These are phyloP conservation scores for Silurus lanzhouensis DNA, from an alignment of 2,797 vertebrate species.

Conservation along the genomic window DNA sequence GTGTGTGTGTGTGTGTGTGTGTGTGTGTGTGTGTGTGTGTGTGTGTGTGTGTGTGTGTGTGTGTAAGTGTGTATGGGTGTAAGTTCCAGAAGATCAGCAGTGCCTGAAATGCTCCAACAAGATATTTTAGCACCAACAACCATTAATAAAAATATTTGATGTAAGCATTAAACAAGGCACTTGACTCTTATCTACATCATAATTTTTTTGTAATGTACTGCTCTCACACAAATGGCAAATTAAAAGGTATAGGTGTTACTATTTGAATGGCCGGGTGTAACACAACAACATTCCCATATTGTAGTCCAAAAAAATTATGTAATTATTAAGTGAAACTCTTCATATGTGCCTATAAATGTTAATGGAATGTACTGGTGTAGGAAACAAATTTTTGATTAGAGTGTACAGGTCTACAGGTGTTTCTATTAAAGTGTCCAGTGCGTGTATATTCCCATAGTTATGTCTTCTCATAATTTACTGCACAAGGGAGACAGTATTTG, in stretches of 20 bases:
- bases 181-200: neutral
- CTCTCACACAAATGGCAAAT: too few relatives aligned
- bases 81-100: neutral
- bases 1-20: too few relatives aligned
- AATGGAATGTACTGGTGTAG: neutral
- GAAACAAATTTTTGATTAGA: neutral
- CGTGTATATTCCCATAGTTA: neutral
- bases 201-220: too few relatives aligned
- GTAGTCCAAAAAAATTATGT: too few relatives aligned
- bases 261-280: too few relatives aligned
- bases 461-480: neutral
- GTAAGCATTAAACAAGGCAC: neutral
- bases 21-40: too few relatives aligned
- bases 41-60: too few relatives aligned
- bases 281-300: too few relatives aligned
- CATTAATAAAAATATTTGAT: neutral
- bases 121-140: neutral
- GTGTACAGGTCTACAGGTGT: neutral
- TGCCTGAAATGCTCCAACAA: neutral
- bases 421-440: neutral
- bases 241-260: too few relatives aligned
- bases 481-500: neutral
- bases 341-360: neutral
- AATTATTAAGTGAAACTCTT: too few relatives aligned
- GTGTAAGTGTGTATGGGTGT: too few relatives aligned